phyloP scores from a whole-genome alignment of 2,888 invertebrate species.

The Drosophila yooni region DNA sequence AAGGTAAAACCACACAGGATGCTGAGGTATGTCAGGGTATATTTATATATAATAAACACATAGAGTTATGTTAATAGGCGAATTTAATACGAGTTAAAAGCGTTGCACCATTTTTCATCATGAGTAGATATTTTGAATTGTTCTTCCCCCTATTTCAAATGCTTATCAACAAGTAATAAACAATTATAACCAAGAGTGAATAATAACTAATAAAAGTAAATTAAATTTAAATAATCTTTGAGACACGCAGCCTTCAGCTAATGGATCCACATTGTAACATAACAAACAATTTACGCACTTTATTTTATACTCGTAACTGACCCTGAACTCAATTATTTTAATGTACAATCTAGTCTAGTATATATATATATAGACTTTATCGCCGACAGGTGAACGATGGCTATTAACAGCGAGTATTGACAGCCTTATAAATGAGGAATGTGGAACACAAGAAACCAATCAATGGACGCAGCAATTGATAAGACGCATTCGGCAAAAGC shows the following conservation, averaged over 20 bases:
- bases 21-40: not conserved
- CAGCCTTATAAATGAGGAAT: constrained; percentile 36
- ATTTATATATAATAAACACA: not conserved
- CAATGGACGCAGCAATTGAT: constrained; percentile 40
- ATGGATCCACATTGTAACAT: constrained; percentile 5
- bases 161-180: not conserved
- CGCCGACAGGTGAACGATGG: constrained; percentile 35
- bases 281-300: constrained; percentile 9
- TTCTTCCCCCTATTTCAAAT: not conserved
- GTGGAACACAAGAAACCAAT: constrained; percentile 59
- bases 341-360: constrained; percentile 25
- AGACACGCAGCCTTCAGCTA: constrained; percentile 7
- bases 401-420: constrained; percentile 33
- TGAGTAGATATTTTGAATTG: not conserved
- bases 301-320: constrained; percentile 9
- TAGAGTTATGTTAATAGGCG: not conserved
- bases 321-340: constrained; percentile 53
- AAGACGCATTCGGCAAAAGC: constrained; percentile 19
- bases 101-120: not conserved
- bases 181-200: not conserved
- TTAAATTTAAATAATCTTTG: constrained; percentile 13
- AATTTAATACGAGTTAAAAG: not conserved
- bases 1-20: not conserved
- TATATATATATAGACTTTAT: constrained; percentile 22
- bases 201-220: not conserved